Percentiles rank a stretch among this genome's conserved stretches.
Evolutionary conservation across 2,888 invertebrate genomes (phyloP).

Genomic region (Baronia brevicornis): DNA sequence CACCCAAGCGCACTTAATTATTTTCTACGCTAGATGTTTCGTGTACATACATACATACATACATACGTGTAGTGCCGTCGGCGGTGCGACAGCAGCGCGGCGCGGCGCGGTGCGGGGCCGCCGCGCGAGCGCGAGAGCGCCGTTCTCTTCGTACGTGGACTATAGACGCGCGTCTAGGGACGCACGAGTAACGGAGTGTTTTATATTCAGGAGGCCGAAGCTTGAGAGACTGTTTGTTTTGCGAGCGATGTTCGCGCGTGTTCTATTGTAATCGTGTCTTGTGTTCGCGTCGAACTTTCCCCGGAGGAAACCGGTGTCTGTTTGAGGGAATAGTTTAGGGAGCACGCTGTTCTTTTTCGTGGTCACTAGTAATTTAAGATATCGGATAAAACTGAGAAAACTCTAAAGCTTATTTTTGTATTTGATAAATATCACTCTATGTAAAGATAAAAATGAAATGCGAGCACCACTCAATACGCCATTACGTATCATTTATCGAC

Average conservation of each 20-base stretch:
- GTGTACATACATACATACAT: slow-evolving; percentile 29
- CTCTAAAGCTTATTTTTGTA: slow-evolving; percentile 75
- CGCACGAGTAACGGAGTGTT: slow-evolving; percentile 61
- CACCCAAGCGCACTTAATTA: slow-evolving; percentile 67
- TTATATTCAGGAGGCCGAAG: slow-evolving; percentile 67
- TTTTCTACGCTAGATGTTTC: slow-evolving; percentile 60
- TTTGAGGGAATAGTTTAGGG: slow-evolving; percentile 55
- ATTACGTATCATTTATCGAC: slow-evolving; percentile 32
- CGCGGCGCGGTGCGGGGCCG: slow-evolving; percentile 33
- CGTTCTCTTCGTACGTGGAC: too few species aligned
- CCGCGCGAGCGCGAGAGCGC: slow-evolving; percentile 47
- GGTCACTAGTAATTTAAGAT: slow-evolving; percentile 67
- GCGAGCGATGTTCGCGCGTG: slow-evolving; percentile 64
- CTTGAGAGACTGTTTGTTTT: slow-evolving; percentile 68
- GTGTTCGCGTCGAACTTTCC: slow-evolving; percentile 47
- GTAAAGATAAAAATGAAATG: slow-evolving; percentile 57
- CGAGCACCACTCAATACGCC: slow-evolving; percentile 21
- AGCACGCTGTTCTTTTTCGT: slow-evolving; percentile 57
- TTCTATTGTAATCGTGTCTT: slow-evolving; percentile 42
- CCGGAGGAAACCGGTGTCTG: slow-evolving; percentile 45
- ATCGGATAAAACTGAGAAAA: slow-evolving; percentile 68
- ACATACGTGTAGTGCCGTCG: slow-evolving; percentile 35
- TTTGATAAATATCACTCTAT: slow-evolving; percentile 64
- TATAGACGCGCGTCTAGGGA: slow-evolving; percentile 51
- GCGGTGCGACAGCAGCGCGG: slow-evolving; percentile 43